Base-by-base conservation (phyloP, 2,888 invertebrate species). In the Aphodius sticticus region DNA sequence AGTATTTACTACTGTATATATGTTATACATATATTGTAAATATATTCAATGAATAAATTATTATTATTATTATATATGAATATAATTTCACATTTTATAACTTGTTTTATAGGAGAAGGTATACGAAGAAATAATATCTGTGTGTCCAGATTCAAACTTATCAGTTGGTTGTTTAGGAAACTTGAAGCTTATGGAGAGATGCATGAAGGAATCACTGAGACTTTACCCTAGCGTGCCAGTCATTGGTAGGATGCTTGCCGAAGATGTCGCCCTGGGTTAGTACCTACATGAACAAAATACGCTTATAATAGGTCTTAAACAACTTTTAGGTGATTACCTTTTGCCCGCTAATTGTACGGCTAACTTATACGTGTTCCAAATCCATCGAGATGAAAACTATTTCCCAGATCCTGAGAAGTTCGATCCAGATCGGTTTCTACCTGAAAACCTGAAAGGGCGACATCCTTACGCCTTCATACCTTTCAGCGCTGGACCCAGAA, bases 381-480 rank as follows among this genome's bases (percentile, higher is more conserved):
- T 94, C 71, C 94, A 94, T 85, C 92, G 94, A 78, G 91, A 92
- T 80, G 88, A 92, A 0, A 89, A 92, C 82, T 91, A 93, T 86
- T 94, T 92, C 86, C 90, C 92, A 77, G 91, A 94, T 81, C 94
- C 95, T 0, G 90, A 93, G 3, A 91, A 90, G 71, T 94, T 94
- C 88, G 90, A 94, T 86, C 94, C 94, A 0, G 81, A 94, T 85
- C 94, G 94, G 86, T 94, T 94, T 90, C 87, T 94, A 53, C 93
- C 94, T 0, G 94, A 94, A 84, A 93, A 92, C 80, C 92, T 93
- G 16, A 91, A 92, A 70, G 92, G 92, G 80, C 90, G 94, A 76
- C 94, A 94, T 83, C 94, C 93, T 85, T 94, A 94, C 86, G 93
- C 94, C 83, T 94, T 92, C 85, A 92, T 94, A 14, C 79, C 79